Evolutionary conservation across 2,113 vertebrate genomes (phyloP).

Genomic region (Xyrauchen texanus): DNA sequence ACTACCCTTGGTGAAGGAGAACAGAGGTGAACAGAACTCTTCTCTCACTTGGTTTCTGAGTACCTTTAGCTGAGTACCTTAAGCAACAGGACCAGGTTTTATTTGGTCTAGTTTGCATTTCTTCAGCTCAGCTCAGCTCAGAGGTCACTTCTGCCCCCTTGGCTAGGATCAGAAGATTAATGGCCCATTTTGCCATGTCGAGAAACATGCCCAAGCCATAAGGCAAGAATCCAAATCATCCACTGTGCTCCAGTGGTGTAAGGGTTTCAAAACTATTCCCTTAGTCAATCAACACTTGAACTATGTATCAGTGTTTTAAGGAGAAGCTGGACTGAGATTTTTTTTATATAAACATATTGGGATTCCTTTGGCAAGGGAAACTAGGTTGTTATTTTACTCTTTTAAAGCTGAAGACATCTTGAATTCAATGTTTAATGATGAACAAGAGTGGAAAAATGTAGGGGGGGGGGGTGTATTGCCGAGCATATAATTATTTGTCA

Average conservation of each 20-base stretch:
- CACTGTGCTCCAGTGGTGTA: conserved; percentile 3
- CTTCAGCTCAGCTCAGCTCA: conserved; percentile 11
- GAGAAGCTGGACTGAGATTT: conserved; percentile 37
- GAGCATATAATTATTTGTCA: neutral
- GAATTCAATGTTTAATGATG: conserved; percentile 17
- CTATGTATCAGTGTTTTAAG: conserved; percentile 47
- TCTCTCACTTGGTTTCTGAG: neutral
- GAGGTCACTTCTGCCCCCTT: conserved; percentile 1
- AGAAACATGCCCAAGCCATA: conserved; percentile 39
- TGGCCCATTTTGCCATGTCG: conserved; percentile 15
- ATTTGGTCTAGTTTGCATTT: conserved; percentile 54
- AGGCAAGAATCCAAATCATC: conserved; percentile 15
- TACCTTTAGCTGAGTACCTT: conserved; percentile 59
- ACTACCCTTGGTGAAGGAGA: neutral
- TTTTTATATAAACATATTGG: conserved; percentile 1
- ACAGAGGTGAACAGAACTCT: neutral
- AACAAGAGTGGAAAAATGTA: conserved; percentile 12
- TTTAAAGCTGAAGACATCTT: conserved; percentile 20
- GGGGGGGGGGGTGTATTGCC: neutral
- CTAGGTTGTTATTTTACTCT: conserved; percentile 22
- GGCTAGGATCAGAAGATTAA: conserved; percentile 14
- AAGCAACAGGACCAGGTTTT: conserved; percentile 55
- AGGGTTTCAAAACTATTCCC: conserved; percentile 23
- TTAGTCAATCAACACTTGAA: conserved; percentile 56
- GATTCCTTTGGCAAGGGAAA: conserved; percentile 31